These are phyloP conservation scores for Galbula dea DNA, from an alignment of 2,113 vertebrate species.

Conservation along the genomic window DNA sequence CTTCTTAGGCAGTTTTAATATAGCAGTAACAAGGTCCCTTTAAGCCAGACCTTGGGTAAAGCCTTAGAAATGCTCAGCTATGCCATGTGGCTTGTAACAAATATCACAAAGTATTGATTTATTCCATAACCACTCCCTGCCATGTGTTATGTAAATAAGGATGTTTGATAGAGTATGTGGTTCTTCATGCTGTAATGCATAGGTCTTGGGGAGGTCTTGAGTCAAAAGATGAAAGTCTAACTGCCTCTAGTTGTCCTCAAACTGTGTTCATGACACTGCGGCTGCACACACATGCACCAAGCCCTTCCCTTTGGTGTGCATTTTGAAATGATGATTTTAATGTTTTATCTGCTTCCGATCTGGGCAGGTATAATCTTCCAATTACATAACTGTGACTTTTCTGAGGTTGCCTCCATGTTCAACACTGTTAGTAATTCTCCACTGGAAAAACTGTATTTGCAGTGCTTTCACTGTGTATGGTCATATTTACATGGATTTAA, in stretches of 20 bases:
- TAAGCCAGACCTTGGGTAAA: slow-evolving; percentile 37
- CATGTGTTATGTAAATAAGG: slow-evolving; percentile 34
- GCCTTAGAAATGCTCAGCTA: slow-evolving; percentile 26
- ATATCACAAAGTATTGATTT: slow-evolving; percentile 55
- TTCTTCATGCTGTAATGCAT: neutral
- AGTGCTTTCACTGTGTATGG: neutral
- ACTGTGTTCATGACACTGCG: slow-evolving; percentile 3
- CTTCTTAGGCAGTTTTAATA: slow-evolving; percentile 36
- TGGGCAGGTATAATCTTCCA: neutral
- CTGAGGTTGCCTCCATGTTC: neutral
- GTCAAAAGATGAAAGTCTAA: slow-evolving; percentile 48
- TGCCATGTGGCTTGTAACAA: slow-evolving; percentile 60
- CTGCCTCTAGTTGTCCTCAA: slow-evolving; percentile 14
- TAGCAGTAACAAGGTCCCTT: slow-evolving; percentile 11
- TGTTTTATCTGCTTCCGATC: neutral
- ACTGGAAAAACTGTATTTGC: neutral
- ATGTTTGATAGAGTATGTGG: slow-evolving; percentile 17
- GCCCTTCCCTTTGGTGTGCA: neutral
- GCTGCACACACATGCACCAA: neutral
- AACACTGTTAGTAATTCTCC: neutral
- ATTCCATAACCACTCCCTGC: slow-evolving; percentile 35
- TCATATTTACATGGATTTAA: neutral
- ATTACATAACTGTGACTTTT: neutral
- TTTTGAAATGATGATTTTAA: neutral
- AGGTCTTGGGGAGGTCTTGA: slow-evolving; percentile 47